Conservation (phyloP, 2,888 invertebrate genomes). For the Torymus texanus region DNA sequence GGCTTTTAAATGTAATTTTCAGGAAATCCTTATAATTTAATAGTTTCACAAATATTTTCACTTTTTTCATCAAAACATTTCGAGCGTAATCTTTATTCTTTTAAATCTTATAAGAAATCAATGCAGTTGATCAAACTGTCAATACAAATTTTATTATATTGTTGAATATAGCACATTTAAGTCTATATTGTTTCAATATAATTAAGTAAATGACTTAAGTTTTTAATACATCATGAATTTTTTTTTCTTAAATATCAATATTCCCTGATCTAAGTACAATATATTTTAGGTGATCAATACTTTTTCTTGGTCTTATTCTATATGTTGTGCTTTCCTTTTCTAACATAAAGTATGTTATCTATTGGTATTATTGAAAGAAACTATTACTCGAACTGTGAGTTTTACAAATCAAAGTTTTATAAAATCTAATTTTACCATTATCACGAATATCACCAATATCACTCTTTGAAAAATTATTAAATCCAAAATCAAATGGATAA, state of each 20-base stretch:
- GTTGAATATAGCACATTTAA: conserved; percentile 1
- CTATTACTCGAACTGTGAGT: neutral
- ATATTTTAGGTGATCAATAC: neutral
- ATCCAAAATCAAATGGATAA: conserved; percentile 24
- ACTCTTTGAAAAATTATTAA: conserved; percentile 7
- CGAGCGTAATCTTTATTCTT: conserved; percentile 10
- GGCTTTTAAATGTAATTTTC: conserved; percentile 3
- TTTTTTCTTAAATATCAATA: conserved; percentile 5
- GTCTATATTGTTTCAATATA: conserved; percentile 15
- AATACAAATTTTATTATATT: too few species aligned
- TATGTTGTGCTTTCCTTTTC: neutral
- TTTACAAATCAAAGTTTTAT: neutral
- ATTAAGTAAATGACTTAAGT: conserved; percentile 13
- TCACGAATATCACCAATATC: neutral
- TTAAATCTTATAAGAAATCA: neutral
- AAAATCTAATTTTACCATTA: neutral
- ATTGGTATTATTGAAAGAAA: too few species aligned
- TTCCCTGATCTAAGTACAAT: conserved; percentile 1
- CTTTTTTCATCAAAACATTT: neutral
- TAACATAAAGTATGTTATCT: too few species aligned
- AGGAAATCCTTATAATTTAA: conserved; percentile 39
- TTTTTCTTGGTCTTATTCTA: conserved; percentile 13
- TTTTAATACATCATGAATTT: neutral
- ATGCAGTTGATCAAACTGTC: neutral
- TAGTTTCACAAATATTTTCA: conserved; percentile 31